Evolutionary conservation across 2,797 vertebrate genomes (phyloP), one percentile per base, ranked within the genome.

Genomic region (Poecile montanus): DNA sequence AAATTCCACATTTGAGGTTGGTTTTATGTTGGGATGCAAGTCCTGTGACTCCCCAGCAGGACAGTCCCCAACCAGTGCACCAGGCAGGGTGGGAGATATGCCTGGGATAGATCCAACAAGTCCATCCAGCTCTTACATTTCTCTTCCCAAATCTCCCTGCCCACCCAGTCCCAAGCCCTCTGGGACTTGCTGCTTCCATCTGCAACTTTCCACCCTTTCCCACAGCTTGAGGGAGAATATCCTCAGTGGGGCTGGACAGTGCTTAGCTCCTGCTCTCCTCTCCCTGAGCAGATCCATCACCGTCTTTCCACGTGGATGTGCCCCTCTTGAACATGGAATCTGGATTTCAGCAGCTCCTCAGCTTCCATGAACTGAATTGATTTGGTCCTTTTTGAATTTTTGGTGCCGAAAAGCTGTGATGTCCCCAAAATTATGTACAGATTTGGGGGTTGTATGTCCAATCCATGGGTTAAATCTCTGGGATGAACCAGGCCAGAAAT

Each of bases 51-150:
- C 79, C 7, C 36, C 32, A 38, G 10, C 29, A 32, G 30, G 27
- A n/a, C 40, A n/a, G 16, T 30, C 48, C 34, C 12, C 9, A 20
- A 22, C 7, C 10, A 15, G 17, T 1, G 0, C 19, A 19, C 15
- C 23, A 32, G 0, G 18, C 27, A 53, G 16, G 14, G 10, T 77
- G 75, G 18, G 21, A 73, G 25, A 36, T 20, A 6, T 4, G 40
- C 18, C 58, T 56, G 53, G 75, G 27, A 18, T 4, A 26, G n/a
- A 68, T 48, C 29, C 30, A 42, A 3, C 14, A 34, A 32, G 5
- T 67, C 30, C 60, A 3, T 21, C 27, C 40, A 51, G 5, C 11
- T 60, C 27, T 19, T 20, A 42, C 23, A 4, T 16, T n/a, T 19
- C 6, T 13, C 57, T 77, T 67, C 29, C 29, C 16, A 56, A 19